Evolutionary conservation across 2,888 invertebrate genomes (phyloP).

Genomic region (Disparrhopalites patrizii): DNA sequence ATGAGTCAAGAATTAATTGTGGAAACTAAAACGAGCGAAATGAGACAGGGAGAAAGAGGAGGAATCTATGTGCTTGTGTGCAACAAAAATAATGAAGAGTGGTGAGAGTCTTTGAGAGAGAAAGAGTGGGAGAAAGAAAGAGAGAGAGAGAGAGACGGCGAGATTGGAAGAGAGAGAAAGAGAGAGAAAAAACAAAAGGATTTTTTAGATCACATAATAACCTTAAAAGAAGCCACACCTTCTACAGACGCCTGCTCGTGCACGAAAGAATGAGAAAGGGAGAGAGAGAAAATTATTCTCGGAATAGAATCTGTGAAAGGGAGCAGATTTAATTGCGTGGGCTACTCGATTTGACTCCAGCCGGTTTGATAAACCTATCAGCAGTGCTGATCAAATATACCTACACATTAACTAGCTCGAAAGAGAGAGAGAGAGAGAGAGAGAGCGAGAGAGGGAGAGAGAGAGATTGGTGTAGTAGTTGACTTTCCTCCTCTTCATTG

Average conservation of each 20-base stretch:
- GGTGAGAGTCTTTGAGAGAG: too few relatives aligned
- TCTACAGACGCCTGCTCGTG: slow-evolving; percentile 32
- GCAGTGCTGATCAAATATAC: slow-evolving; percentile 21
- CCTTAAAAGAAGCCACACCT: slow-evolving; percentile 34
- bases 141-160: neutral
- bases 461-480: neutral
- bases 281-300: slow-evolving; percentile 28
- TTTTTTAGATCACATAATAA: slow-evolving; percentile 22
- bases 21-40: too few relatives aligned
- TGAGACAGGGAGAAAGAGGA: too few relatives aligned
- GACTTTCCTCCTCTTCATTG: too few relatives aligned
- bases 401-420: neutral
- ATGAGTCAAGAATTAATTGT: too few relatives aligned
- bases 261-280: too few relatives aligned
- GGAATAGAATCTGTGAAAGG: slow-evolving; percentile 32
- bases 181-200: slow-evolving; percentile 10
- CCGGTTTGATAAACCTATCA: slow-evolving; percentile 35
- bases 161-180: neutral
- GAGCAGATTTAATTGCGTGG: slow-evolving; percentile 36
- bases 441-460: slow-evolving; percentile 10
- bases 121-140: slow-evolving; percentile 6
- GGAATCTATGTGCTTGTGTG: too few relatives aligned
- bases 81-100: neutral
- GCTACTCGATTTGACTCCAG: slow-evolving; percentile 24
- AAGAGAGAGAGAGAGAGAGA: neutral